A percentile compares a stretch with the other conserved stretches of the same genome.
Conservation (phyloP, 2,113 vertebrate genomes). For the Mus pahari region DNA sequence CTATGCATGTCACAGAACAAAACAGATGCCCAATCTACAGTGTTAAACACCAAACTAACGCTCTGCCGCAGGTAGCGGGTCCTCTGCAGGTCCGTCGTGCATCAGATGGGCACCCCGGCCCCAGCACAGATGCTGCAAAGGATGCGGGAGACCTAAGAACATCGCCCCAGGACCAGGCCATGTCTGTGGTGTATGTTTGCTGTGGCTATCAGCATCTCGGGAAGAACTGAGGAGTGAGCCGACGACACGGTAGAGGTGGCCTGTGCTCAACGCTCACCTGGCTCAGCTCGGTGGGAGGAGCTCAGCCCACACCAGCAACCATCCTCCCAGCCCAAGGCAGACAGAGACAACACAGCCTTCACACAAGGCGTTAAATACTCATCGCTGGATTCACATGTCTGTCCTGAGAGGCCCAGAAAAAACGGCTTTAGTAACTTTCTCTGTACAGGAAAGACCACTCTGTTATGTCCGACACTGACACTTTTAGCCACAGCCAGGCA, state of each 20-base stretch:
- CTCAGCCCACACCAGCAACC: background rate
- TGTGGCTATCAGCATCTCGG: background rate
- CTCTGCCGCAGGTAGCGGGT: accelerated
- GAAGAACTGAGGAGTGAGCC: background rate
- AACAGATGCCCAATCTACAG: accelerated
- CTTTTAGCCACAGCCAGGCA: background rate
- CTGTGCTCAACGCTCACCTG: background rate
- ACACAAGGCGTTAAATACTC: accelerated
- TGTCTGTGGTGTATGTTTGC: accelerated
- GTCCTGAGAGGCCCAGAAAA: background rate
- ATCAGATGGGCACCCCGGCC: background rate
- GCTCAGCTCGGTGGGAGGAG: background rate
- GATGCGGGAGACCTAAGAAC: accelerated
- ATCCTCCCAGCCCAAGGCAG: background rate
- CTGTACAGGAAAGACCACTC: too few relatives aligned
- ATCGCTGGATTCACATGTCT: background rate
- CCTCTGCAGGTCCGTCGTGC: background rate
- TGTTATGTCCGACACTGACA: too few relatives aligned
- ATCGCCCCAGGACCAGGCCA: accelerated
- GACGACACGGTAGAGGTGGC: background rate
- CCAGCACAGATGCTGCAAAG: too few relatives aligned
- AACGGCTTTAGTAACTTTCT: background rate
- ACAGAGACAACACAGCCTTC: background rate
- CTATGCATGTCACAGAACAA: background rate
- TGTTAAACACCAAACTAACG: accelerated